phyloP scores from a whole-genome alignment of 2,888 invertebrate species.

The Cheilosia vulpina region DNA sequence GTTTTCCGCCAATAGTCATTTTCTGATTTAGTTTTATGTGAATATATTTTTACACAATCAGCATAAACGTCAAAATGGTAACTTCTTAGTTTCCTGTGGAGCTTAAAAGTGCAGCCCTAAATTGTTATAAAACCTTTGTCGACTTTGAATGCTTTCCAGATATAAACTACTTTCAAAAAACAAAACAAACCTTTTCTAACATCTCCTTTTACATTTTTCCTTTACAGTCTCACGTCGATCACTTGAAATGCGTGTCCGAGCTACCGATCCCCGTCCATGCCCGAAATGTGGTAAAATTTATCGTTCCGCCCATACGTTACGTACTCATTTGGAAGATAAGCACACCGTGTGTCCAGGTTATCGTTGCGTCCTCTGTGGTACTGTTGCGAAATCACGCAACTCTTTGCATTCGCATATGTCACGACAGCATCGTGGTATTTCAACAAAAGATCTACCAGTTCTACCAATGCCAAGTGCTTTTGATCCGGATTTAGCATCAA shows the following conservation, averaged over 20 bases:
- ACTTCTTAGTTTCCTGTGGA: neutral
- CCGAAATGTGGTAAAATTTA: constrained; percentile 97
- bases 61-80: neutral
- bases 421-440: constrained; percentile 95
- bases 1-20: neutral
- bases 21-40: neutral
- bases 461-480: constrained; percentile 96
- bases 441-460: constrained; percentile 96
- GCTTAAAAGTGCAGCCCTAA: neutral
- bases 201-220: constrained; percentile 58
- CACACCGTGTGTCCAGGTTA: constrained; percentile 97
- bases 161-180: neutral
- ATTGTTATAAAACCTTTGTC: neutral
- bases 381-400: constrained; percentile 96
- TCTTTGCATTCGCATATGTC: constrained; percentile 97
- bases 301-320: constrained; percentile 94
- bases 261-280: constrained; percentile 95
- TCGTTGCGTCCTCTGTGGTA: constrained; percentile 95
- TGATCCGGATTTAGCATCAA: constrained; percentile 94
- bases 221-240: constrained; percentile 89
- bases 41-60: neutral
- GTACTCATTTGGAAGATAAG: constrained; percentile 96
- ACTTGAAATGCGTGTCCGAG: constrained; percentile 93
- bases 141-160: neutral
- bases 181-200: neutral